Conservation (phyloP, 2,113 vertebrate genomes). For the Cryptomyrus ogoouensis region DNA sequence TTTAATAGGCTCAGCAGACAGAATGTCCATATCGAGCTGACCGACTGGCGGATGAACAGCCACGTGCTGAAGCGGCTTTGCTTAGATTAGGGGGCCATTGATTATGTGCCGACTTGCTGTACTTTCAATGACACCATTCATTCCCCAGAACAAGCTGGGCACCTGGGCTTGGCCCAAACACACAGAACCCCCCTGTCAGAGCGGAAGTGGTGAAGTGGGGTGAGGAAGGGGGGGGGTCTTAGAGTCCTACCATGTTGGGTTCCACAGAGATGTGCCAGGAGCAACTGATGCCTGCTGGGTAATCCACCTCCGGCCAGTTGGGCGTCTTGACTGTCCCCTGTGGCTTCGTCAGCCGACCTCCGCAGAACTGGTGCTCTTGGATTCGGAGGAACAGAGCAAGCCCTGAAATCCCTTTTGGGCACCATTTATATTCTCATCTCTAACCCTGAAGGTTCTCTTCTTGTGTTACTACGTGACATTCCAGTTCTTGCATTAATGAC, state of each 20-base stretch:
- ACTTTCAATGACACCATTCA: conserved; percentile 55
- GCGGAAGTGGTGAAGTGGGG: not conserved
- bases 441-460: not conserved
- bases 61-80: not conserved
- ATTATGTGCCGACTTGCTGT: conserved; percentile 24
- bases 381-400: conserved; percentile 36
- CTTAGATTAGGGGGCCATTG: not conserved
- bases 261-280: conserved; percentile 84
- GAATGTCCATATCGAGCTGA: not conserved
- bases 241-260: conserved; percentile 61
- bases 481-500: not conserved
- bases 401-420: not conserved
- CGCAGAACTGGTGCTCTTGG: conserved; percentile 81
- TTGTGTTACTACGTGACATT: not conserved
- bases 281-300: conserved; percentile 86
- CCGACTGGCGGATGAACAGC: not conserved
- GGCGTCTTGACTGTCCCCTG: conserved; percentile 77
- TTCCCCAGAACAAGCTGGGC: conserved; percentile 14
- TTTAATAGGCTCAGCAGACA: not conserved
- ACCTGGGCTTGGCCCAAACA: not conserved
- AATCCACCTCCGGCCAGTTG: conserved; percentile 82
- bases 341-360: conserved; percentile 73
- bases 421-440: not conserved
- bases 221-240: not conserved
- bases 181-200: not conserved